Base-by-base conservation (phyloP, 2,797 vertebrate genomes). In the Squalus acanthias region DNA sequence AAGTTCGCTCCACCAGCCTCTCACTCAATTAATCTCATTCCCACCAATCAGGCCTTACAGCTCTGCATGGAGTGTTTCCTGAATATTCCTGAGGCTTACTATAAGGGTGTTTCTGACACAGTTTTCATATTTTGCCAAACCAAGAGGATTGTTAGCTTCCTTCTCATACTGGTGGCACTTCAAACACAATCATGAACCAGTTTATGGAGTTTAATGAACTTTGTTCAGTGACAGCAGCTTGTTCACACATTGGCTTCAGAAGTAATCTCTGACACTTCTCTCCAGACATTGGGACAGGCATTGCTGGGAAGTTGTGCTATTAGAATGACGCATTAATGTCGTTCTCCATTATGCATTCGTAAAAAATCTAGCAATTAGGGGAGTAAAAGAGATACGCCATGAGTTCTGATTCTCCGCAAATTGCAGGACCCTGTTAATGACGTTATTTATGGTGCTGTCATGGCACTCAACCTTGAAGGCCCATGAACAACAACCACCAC, bases 211-310 rank as follows among this genome's bases (percentile, higher is more conserved):
- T 9, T n/a, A 63, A 63, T 76, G 26, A n/a, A 29, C 26, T n/a
- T 76, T 29, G 72, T 24, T 74, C 72, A 22, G 20, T 74, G 72
- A 74, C 72, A 20, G 72, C 72, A 74, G 22, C 72, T 74, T 6
- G 29, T 74, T 74, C 72, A 22, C 72, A 74, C 72, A 74, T 74
- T 29, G 29, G 72, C 20, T 0, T 74, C 29, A 74, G 72, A 74
- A 74, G 72, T 29, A 74, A 74, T 74, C 72, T 72, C 26, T 17
- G 70, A 17, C 70, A 72, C 70, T 72, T 72, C 70, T 74, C 72
- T 74, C 72, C 29, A 74, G 72, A 22, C 72, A 74, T 74, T 74
- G 0, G 0, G 79, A 85, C 97, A 96, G 96, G 63, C 74, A 96
- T 96, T 96, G 63, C 63, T 63, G 63, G 63, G 63, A 63, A 10